Conservation (phyloP, 2,888 invertebrate genomes). For the Plagodis dolabraria region DNA sequence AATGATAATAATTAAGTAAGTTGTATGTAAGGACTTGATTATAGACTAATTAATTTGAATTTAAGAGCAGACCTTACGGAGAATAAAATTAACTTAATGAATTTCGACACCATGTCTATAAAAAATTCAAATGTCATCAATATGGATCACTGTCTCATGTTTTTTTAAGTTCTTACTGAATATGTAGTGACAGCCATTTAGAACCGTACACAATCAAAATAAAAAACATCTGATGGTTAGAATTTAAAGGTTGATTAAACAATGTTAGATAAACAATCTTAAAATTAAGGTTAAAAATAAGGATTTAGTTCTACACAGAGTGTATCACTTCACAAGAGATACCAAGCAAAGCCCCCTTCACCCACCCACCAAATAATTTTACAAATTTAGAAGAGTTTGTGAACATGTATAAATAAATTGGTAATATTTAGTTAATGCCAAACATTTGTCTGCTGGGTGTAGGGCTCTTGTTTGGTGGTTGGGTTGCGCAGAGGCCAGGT, state of each 20-base stretch:
- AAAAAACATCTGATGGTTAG: too few relatives aligned
- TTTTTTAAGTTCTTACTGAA: too few relatives aligned
- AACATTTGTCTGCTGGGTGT: constrained; percentile 74
- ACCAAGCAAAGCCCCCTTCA: constrained; percentile 86
- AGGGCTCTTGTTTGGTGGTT: constrained; percentile 85
- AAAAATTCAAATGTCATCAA: too few relatives aligned
- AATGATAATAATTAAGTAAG: too few relatives aligned
- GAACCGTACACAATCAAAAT: too few relatives aligned
- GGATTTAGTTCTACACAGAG: constrained; percentile 19
- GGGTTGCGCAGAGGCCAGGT: constrained; percentile 82
- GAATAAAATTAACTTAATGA: too few relatives aligned
- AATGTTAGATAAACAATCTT: constrained; percentile 17
- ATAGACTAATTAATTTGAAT: too few relatives aligned
- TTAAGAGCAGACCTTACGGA: too few relatives aligned
- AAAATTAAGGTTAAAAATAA: background rate
- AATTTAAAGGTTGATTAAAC: background rate
- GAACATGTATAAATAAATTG: constrained; percentile 20
- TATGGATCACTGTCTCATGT: too few relatives aligned
- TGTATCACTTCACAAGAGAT: constrained; percentile 61
- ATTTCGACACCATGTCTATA: too few relatives aligned
- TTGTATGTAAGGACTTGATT: too few relatives aligned
- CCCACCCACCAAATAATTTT: constrained; percentile 83
- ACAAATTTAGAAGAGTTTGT: constrained; percentile 60
- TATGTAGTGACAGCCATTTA: too few relatives aligned
- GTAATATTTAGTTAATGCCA: constrained; percentile 47